Percentiles rank a stretch among this genome's conserved stretches.
phyloP scores from a whole-genome alignment of 2,113 vertebrate genomes.

The Sinocyclocheilus anophthalmus region DNA sequence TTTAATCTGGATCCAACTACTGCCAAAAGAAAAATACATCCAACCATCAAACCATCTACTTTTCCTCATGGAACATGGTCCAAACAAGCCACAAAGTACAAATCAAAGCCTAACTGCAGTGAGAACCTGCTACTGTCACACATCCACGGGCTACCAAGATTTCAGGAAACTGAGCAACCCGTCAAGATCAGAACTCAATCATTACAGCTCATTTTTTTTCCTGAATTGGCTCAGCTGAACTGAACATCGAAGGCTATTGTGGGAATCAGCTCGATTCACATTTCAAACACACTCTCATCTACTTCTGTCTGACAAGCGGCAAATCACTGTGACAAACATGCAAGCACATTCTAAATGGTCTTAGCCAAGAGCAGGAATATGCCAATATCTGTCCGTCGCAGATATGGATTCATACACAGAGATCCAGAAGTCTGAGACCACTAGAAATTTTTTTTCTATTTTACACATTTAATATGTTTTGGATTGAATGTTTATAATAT shows the following conservation, averaged over 20 bases:
- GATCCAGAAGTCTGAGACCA: background rate
- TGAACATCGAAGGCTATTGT: constrained; percentile 5
- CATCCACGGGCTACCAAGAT: background rate
- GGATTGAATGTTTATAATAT: background rate
- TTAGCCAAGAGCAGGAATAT: background rate
- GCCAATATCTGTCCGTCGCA: background rate
- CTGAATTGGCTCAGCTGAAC: background rate
- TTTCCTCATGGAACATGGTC: background rate
- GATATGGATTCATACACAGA: background rate
- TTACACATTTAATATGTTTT: background rate
- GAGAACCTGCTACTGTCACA: constrained; percentile 3
- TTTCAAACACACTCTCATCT: constrained; percentile 36
- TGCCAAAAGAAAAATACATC: background rate
- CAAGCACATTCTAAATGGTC: background rate
- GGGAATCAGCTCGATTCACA: constrained; percentile 7
- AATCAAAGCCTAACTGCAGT: background rate
- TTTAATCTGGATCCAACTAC: background rate
- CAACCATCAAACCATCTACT: background rate
- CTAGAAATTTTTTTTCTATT: background rate
- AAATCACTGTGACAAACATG: constrained; percentile 27
- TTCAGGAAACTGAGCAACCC: background rate
- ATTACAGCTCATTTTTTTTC: constrained; percentile 1
- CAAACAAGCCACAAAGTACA: background rate
- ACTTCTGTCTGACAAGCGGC: constrained; percentile 12
- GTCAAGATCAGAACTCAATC: constrained; percentile 11